Percentiles rank a stretch among this genome's conserved stretches.
phyloP scores from a whole-genome alignment of 2,797 vertebrate species.

The Sylvilagus floridanus region DNA sequence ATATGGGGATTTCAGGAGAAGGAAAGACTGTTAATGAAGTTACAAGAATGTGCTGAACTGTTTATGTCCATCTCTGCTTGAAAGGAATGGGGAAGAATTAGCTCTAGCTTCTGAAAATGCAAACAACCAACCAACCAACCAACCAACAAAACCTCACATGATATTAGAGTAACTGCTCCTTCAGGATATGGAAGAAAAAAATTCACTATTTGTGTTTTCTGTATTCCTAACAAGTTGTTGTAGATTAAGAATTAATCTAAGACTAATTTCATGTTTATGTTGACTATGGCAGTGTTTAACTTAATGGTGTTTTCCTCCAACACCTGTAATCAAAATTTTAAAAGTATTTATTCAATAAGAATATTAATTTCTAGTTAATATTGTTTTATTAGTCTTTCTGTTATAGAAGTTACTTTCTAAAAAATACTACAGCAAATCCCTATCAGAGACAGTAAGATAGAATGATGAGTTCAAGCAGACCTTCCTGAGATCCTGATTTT shows the following conservation, averaged over 20 bases:
- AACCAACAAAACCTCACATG: neutral
- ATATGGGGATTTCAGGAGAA: neutral
- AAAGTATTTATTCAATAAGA: neutral
- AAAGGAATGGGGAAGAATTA: neutral
- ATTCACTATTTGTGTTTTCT: neutral
- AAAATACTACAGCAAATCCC: neutral
- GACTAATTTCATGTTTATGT: neutral
- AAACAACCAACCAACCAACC: neutral
- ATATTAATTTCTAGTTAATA: slow-evolving; percentile 6
- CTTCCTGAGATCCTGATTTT: neutral
- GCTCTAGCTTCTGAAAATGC: neutral
- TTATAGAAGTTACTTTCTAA: neutral
- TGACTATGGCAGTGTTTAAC: neutral
- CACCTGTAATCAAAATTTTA: neutral
- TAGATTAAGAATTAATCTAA: no score
- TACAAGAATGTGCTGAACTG: neutral
- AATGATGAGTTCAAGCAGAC: neutral
- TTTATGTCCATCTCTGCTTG: neutral
- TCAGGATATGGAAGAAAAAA: neutral
- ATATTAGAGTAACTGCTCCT: neutral
- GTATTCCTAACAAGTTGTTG: neutral
- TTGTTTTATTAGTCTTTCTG: neutral
- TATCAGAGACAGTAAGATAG: neutral
- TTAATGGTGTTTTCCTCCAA: neutral
- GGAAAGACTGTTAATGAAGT: neutral